Base-by-base conservation (phyloP, 2,888 invertebrate genomes). In the Aspidiotus rigidus region DNA sequence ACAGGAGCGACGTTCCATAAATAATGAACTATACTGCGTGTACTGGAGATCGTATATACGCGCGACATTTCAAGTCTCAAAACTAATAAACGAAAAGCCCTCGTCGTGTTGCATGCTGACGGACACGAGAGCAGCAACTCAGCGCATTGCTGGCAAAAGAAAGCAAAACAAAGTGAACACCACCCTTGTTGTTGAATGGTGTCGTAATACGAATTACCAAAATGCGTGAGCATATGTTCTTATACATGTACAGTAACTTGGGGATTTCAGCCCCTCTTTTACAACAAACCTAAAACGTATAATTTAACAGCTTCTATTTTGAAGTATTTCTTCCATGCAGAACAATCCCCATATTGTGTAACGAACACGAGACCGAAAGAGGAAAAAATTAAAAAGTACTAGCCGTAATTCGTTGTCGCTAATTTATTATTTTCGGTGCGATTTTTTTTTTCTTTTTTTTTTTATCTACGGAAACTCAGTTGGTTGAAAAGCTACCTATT, bases 41-140 rank as follows among this genome's bases (percentile, higher is more conserved):
- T 28, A 28, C 28, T 28, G 28, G 28, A 28, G 28, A 28, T 28
- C 5, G 28, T 28, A 28, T 28, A 28, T 28, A 28, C 28, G 28
- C 28, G 28, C 28, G 28, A 28, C 28, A 28, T 28, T 28, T 28
- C 28, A 28, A 28, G 28, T 49, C 49, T 49, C 49, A 49, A 49
- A 49, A 49, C 49, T 49, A 49, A 49, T 49, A 49, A 49, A 49
- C 49, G 49, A 49, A 49, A n/a, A 49, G 49, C 49, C 49, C 49
- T 49, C 49, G 49, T 49, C 49, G 49, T 49, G 49, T 49, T 49
- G 49, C 49, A 49, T 49, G 49, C n/a, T 49, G 49, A 49, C 49
- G 49, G 49, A 6, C 49, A n/a, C 49, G 49, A 49, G 28, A 28
- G 28, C 28, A 28, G 28, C 28, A 28, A 28, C 28, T 28, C 28